A percentile compares a stretch with the other conserved stretches of the same genome.
These are phyloP conservation scores for Trichomycterus rosablanca DNA, from an alignment of 2,113 vertebrate genomes.

Conservation along the genomic window DNA sequence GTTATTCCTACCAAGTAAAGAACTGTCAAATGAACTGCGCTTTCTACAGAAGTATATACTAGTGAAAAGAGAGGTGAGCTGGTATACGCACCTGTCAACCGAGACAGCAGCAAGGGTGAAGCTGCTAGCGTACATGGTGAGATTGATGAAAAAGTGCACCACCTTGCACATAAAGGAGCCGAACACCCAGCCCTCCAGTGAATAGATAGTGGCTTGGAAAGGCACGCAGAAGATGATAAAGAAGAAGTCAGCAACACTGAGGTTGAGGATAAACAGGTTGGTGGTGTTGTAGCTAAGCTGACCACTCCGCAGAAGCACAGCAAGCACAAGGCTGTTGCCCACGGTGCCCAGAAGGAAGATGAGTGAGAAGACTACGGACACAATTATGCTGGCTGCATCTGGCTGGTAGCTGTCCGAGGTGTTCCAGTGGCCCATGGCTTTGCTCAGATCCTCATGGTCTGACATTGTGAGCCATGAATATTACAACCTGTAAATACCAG, in stretches of 20 bases:
- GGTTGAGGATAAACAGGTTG: constrained; percentile 85
- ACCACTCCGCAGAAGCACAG: constrained; percentile 75
- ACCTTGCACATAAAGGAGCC: constrained; percentile 85
- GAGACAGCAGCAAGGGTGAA: constrained; percentile 82
- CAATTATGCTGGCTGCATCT: constrained; percentile 75
- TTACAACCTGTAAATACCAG: constrained; percentile 24
- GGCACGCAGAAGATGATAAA: constrained; percentile 88
- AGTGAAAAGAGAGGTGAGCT: constrained; percentile 15
- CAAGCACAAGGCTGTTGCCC: constrained; percentile 81
- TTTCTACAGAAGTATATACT: constrained; percentile 40
- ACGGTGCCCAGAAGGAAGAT: constrained; percentile 81
- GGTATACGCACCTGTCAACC: constrained; percentile 72
- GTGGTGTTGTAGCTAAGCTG: constrained; percentile 81
- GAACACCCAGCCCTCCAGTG: constrained; percentile 82
- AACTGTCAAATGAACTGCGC: constrained; percentile 34
- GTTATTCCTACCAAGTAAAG: constrained; percentile 25
- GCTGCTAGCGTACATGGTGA: constrained; percentile 88
- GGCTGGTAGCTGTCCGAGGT: constrained; percentile 71
- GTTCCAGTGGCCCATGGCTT: constrained; percentile 63
- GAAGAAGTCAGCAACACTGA: constrained; percentile 84
- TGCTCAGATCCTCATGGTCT: constrained; percentile 71
- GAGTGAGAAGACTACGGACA: constrained; percentile 81
- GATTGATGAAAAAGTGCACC: constrained; percentile 86
- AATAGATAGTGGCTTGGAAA: constrained; percentile 88
- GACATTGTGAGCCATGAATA: constrained; percentile 59